Conservation (phyloP, 2,888 invertebrate species). For the Drosophila mimetica region DNA sequence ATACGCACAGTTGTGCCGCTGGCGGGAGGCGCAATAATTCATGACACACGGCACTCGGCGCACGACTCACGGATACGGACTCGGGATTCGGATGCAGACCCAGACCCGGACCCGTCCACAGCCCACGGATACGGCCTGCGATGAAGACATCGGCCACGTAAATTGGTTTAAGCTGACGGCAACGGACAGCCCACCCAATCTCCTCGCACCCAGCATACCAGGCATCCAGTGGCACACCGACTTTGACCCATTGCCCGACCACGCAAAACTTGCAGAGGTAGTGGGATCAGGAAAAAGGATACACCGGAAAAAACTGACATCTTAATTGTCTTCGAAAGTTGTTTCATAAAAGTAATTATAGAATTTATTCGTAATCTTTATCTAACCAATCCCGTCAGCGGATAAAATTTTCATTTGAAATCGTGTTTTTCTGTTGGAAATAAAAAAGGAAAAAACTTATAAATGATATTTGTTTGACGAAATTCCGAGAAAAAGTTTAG, state of each 20-base stretch:
- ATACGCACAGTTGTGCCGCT: slow-evolving; percentile 74
- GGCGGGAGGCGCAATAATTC: slow-evolving; percentile 67
- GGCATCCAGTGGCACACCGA: slow-evolving; percentile 31
- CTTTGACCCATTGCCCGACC: slow-evolving; percentile 68
- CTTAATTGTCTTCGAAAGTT: no score
- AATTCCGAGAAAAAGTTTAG: no score
- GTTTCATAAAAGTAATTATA: neutral
- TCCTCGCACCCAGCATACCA: slow-evolving; percentile 8
- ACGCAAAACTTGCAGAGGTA: slow-evolving; percentile 15
- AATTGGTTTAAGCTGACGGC: slow-evolving; percentile 79
- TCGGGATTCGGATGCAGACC: slow-evolving; percentile 3
- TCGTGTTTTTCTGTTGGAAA: no score
- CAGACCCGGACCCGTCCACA: neutral
- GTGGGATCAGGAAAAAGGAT: neutral
- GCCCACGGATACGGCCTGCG: slow-evolving; percentile 51
- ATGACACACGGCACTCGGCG: slow-evolving; percentile 72
- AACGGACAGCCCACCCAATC: slow-evolving; percentile 38
- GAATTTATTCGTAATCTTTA: no score
- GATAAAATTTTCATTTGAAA: no score
- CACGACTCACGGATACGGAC: slow-evolving; percentile 27
- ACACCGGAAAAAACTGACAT: slow-evolving; percentile 1
- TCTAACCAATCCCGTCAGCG: no score
- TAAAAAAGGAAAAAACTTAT: no score
- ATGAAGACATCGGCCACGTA: slow-evolving; percentile 79
- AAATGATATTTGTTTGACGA: no score